These are phyloP conservation scores for Petrocephalus microphthalmus DNA, from an alignment of 2,113 vertebrate species.

Conservation along the genomic window DNA sequence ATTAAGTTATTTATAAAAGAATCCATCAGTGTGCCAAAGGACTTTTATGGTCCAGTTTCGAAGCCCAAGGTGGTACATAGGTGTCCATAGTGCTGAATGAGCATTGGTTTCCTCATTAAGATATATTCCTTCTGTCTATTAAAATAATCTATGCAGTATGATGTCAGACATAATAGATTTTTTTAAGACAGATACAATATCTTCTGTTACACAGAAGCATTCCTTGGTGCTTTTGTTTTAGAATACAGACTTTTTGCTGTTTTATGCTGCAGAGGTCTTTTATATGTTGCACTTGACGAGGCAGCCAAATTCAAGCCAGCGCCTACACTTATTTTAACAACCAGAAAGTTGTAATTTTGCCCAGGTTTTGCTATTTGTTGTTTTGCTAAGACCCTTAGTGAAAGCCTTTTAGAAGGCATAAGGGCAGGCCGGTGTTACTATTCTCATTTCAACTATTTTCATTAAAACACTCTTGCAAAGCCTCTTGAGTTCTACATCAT, in stretches of 20 bases:
- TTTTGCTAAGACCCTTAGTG: background rate
- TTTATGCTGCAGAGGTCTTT: background rate
- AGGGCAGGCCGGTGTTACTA: background rate
- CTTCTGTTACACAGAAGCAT: background rate
- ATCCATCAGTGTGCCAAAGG: background rate
- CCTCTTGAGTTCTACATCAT: background rate
- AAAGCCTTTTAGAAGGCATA: background rate
- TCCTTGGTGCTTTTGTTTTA: background rate
- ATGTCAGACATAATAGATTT: background rate
- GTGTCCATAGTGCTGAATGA: background rate
- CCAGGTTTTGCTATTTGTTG: background rate
- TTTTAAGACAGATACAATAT: background rate
- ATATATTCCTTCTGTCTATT: background rate
- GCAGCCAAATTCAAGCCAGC: background rate
- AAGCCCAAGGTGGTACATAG: background rate
- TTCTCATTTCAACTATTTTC: background rate
- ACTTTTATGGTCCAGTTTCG: background rate
- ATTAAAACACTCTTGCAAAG: background rate
- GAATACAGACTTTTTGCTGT: background rate
- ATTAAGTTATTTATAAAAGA: background rate
- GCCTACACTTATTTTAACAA: background rate
- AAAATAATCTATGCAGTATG: too few species aligned
- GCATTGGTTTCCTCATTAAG: background rate
- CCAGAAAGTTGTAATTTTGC: background rate
- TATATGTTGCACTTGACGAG: background rate